Percentiles rank a stretch among this genome's conserved stretches.
Conservation (phyloP, 2,888 invertebrate genomes). For the Agrenia bidenticulata region DNA sequence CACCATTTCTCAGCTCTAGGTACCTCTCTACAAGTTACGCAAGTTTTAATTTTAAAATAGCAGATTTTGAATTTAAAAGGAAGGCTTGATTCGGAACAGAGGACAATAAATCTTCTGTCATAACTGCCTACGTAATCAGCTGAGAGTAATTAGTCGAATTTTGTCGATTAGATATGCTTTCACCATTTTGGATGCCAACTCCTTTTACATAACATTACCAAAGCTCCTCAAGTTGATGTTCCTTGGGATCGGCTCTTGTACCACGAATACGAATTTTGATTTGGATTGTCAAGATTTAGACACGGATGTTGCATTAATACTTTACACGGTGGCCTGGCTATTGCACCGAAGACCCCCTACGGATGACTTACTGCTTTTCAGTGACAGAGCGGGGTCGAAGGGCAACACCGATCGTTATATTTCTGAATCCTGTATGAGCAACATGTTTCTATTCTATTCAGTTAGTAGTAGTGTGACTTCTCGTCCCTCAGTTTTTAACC, state of each 20-base stretch:
- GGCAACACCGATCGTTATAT: slow-evolving; percentile 4
- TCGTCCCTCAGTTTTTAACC: no score
- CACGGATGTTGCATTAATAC: slow-evolving; percentile 6
- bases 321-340: slow-evolving; percentile 17
- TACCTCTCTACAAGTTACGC: no score
- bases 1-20: no score
- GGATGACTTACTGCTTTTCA: slow-evolving; percentile 18
- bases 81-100: background rate
- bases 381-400: slow-evolving; percentile 22
- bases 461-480: no score
- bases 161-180: background rate
- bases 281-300: slow-evolving; percentile 4
- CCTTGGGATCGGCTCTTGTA: background rate
- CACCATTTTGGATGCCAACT: slow-evolving; percentile 9
- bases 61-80: background rate
- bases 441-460: no score
- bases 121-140: slow-evolving; percentile 3
- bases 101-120: slow-evolving; percentile 1
- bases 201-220: background rate
- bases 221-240: background rate
- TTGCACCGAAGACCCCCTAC: slow-evolving; percentile 11
- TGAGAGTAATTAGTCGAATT: slow-evolving; percentile 1
- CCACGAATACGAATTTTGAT: background rate
- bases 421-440: background rate
- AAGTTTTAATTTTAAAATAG: background rate